Base-by-base conservation (phyloP, 2,888 invertebrate genomes). In the Chalcis sispes region DNA sequence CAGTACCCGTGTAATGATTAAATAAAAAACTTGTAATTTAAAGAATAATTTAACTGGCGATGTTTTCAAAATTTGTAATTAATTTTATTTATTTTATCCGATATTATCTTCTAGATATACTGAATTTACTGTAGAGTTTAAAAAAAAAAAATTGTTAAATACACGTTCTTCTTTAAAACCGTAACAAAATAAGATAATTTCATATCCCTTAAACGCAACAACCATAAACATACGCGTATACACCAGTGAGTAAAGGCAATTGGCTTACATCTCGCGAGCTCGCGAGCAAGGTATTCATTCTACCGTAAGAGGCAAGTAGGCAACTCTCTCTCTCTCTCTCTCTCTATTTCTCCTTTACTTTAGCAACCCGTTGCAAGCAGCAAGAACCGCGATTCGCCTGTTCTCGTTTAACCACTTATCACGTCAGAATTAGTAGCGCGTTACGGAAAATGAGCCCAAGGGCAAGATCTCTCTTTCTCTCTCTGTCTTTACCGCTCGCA, bases 381-480 rank as follows among this genome's bases (percentile, higher is more conserved):
- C 56, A 56, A 72, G 73, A 54, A 40, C 61, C 59, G n/a, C n/a
- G n/a, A 54, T 59, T 67, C 62, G 71, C 59, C 81, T 80, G 81
- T 80, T 79, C 77, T 80, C 83, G 83, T 85, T 84, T 83, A 84
- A 84, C 81, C 85, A 84, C 85, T 85, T 85, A 84, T 85, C 84
- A 82, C 83, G 83, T 84, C 82, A 81, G 80, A 84, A 85, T 83
- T 82, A 77, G 75, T 73, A 77, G 75, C 78, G 77, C 79, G 78
- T 81, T 80, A 80, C 80, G 78, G 77, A 79, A 80, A 84, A 82
- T 81, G 79, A 79, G 85, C 85, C 84, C 78, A 81, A 78, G 83
- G 84, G 84, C 85, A 83, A 80, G 82, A 81, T 82, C 79, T 76
- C 4, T 36, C 36, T 36, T 42, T 50, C n/a, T n/a, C n/a, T n/a